These are phyloP conservation scores for Periophthalmus magnuspinnatus DNA, from an alignment of 2,797 vertebrate genomes.

Conservation along the genomic window DNA sequence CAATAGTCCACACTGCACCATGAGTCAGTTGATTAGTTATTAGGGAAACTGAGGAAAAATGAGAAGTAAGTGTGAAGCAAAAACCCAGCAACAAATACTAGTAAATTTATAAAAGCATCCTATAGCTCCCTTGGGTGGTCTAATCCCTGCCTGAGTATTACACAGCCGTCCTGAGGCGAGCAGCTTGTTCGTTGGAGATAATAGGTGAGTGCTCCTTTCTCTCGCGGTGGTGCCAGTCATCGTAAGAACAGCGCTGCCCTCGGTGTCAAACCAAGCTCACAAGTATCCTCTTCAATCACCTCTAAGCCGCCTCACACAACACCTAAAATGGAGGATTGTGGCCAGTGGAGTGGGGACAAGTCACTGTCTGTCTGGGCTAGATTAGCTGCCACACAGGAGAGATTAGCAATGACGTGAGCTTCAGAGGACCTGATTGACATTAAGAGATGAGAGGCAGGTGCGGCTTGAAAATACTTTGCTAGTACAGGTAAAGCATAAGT, in stretches of 20 bases:
- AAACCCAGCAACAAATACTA: neutral
- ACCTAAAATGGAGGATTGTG: slow-evolving; percentile 61
- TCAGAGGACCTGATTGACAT: slow-evolving; percentile 47
- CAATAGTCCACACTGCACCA: neutral
- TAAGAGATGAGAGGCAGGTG: slow-evolving; percentile 40
- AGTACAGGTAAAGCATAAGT: slow-evolving; percentile 46
- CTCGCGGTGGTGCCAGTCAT: slow-evolving; percentile 31
- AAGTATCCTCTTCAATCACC: slow-evolving; percentile 57
- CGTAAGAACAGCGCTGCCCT: slow-evolving; percentile 40
- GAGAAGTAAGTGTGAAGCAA: neutral
- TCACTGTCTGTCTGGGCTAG: slow-evolving; percentile 58
- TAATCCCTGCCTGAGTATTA: slow-evolving; percentile 25
- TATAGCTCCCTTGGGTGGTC: slow-evolving; percentile 12
- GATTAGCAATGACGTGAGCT: slow-evolving; percentile 38
- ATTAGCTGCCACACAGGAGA: slow-evolving; percentile 53
- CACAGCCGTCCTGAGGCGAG: slow-evolving; percentile 18
- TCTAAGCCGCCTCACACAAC: slow-evolving; percentile 51
- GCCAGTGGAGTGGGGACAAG: slow-evolving; percentile 55
- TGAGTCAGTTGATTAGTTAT: neutral
- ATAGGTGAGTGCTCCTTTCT: slow-evolving; percentile 27
- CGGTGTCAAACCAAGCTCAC: slow-evolving; percentile 33
- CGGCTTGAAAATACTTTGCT: slow-evolving; percentile 41
- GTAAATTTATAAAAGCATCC: slow-evolving; percentile 12
- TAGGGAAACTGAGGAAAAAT: neutral
- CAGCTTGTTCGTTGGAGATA: slow-evolving; percentile 40